Evolutionary conservation across 2,888 invertebrate genomes (phyloP).

Genomic region (Cephus pulcher): DNA sequence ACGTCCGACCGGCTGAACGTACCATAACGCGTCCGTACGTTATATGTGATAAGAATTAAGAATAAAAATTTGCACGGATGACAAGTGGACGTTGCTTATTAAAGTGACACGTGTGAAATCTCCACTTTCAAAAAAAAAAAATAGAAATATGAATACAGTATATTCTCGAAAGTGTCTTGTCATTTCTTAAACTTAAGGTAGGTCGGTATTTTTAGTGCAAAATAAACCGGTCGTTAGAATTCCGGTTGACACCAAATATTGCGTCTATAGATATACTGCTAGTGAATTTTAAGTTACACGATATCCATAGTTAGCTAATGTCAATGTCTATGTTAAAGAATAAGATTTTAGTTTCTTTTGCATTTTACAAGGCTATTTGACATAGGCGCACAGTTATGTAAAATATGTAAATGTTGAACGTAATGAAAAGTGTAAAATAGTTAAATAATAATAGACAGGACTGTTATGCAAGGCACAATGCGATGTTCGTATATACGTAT

Average conservation of each 20-base stretch:
- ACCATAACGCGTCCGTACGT: background rate
- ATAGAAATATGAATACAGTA: conserved; percentile 3
- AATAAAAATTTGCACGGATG: background rate
- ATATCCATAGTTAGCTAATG: background rate
- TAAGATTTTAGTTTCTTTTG: background rate
- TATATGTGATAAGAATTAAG: background rate
- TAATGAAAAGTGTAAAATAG: background rate
- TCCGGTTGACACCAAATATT: background rate
- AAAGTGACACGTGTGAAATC: conserved; percentile 7
- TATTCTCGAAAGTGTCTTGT: background rate
- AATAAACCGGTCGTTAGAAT: background rate
- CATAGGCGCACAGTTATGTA: too few relatives aligned
- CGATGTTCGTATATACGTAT: too few relatives aligned
- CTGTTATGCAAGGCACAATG: too few relatives aligned
- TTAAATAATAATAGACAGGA: background rate
- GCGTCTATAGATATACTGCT: background rate
- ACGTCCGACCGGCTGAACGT: background rate
- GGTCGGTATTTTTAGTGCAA: background rate
- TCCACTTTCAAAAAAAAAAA: conserved; percentile 16
- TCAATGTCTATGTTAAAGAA: background rate
- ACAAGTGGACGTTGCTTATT: background rate
- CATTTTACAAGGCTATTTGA: too few relatives aligned
- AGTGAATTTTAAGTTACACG: background rate
- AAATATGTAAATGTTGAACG: too few relatives aligned
- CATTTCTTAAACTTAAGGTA: background rate